Evolutionary conservation across 2,797 vertebrate genomes (phyloP).

Genomic region (Novumbra hubbsi): DNA sequence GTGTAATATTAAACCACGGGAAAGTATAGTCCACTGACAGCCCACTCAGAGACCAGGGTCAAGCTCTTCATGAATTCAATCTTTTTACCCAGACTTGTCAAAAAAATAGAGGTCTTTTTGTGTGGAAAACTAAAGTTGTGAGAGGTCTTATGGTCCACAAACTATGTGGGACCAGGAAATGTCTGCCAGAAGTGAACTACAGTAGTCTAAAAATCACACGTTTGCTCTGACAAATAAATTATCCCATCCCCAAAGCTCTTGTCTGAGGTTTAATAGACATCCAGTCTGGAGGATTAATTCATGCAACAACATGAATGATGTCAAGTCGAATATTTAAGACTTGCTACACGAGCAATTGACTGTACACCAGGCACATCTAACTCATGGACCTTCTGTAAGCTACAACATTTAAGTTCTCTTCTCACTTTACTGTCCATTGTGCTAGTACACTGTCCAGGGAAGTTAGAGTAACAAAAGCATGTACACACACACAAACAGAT

Average conservation of each 20-base stretch:
- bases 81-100: conserved; percentile 41
- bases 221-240: conserved; percentile 30
- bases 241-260: conserved; percentile 41
- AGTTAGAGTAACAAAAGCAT: too few relatives aligned
- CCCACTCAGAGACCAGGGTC: conserved; percentile 57
- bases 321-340: conserved; percentile 32
- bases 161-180: conserved; percentile 40
- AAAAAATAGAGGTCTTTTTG: conserved; percentile 19
- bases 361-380: conserved; percentile 14
- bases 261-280: conserved; percentile 41
- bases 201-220: conserved; percentile 34
- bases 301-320: conserved; percentile 44
- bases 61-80: conserved; percentile 61
- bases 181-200: conserved; percentile 30
- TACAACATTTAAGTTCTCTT: neutral
- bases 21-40: conserved; percentile 22
- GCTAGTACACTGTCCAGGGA: too few relatives aligned
- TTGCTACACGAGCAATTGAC: conserved; percentile 37
- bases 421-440: too few relatives aligned
- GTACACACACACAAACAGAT: neutral
- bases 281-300: conserved; percentile 27
- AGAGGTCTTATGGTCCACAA: conserved; percentile 21
- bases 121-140: neutral
- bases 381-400: conserved; percentile 30
- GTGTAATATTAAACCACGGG: conserved; percentile 20